Evolutionary conservation across 2,888 invertebrate species (phyloP).

Genomic region (Stenodera caucasica): DNA sequence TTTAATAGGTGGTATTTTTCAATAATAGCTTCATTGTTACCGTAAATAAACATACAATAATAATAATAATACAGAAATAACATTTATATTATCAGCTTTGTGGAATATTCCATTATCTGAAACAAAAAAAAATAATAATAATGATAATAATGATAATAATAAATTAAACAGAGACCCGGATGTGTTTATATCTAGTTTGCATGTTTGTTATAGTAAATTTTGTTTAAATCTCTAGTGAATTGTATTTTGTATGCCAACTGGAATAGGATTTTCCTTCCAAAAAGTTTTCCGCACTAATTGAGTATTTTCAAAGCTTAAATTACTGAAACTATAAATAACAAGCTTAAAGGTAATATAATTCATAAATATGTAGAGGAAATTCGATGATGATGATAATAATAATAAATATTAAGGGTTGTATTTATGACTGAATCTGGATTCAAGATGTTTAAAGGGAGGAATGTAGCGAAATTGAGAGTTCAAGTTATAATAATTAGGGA

Average conservation of each 20-base stretch:
- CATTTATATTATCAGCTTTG: not conserved
- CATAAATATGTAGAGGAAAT: not conserved
- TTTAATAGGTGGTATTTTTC: conserved; percentile 4
- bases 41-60: conserved; percentile 17
- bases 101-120: conserved; percentile 17
- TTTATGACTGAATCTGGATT: too few species aligned
- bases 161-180: not conserved
- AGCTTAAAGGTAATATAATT: not conserved
- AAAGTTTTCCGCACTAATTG: conserved; percentile 11
- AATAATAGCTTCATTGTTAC: conserved; percentile 25
- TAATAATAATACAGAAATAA: conserved; percentile 9
- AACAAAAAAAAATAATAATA: conserved; percentile 15
- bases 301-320: not conserved
- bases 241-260: conserved; percentile 1
- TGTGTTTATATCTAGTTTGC: not conserved
- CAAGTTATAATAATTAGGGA: too few species aligned
- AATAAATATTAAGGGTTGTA: too few species aligned
- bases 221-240: not conserved
- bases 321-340: not conserved
- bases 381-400: not conserved
- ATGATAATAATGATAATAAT: not conserved
- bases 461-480: too few species aligned
- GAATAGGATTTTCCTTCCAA: conserved; percentile 8
- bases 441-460: too few species aligned
- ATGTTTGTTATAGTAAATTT: conserved; percentile 5